Evolutionary conservation across 1,140 invertebrate species (phyloP).

Genomic region (Neotoxoptera formosana): DNA sequence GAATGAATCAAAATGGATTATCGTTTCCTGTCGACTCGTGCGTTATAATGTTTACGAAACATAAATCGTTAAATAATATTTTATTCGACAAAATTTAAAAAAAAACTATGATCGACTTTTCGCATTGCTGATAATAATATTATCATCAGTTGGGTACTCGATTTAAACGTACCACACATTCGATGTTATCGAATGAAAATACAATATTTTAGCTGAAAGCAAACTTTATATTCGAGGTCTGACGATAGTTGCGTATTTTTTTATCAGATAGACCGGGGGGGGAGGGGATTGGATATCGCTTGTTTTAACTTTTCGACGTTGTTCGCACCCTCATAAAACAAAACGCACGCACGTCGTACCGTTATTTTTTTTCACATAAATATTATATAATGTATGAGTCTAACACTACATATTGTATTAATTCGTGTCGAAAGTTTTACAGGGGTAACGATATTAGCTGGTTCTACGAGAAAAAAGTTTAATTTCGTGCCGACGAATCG

Average conservation of each 20-base stretch:
- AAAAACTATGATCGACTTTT: background rate
- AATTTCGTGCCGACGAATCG: background rate
- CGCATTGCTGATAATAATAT: background rate
- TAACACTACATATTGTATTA: background rate
- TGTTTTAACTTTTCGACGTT: background rate
- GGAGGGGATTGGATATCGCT: background rate
- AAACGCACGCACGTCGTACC: background rate
- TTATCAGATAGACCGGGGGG: too few relatives aligned
- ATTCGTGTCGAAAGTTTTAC: background rate
- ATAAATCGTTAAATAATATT: too few relatives aligned
- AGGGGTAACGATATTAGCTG: background rate
- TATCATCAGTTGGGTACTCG: background rate
- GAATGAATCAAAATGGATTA: too few relatives aligned
- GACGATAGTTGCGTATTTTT: background rate
- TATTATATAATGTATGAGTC: background rate
- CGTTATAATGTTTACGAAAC: too few relatives aligned
- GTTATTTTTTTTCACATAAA: background rate
- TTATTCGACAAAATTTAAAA: background rate
- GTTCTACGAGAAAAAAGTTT: background rate
- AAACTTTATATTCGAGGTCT: background rate
- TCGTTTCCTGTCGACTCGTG: too few relatives aligned
- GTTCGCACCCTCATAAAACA: background rate
- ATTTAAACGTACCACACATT: background rate
- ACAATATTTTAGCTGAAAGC: background rate
- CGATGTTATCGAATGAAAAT: background rate